Evolutionary conservation across 1,140 invertebrate genomes (phyloP), one percentile per base, ranked within the genome.

Genomic region (Octopus sinensis): DNA sequence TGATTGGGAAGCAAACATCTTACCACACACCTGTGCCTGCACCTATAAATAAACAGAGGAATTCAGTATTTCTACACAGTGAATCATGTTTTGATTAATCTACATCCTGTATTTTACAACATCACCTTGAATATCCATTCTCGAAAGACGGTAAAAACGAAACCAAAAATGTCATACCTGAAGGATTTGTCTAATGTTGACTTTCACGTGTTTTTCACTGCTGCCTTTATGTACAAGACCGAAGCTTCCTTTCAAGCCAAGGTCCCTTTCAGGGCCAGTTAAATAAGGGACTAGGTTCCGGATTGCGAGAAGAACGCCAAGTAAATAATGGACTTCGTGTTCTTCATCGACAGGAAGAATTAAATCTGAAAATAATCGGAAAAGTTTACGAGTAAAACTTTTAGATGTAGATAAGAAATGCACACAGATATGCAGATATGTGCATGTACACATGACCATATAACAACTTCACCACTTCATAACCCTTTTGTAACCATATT

Each of bases 241-340:
- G 86, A 91, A 90, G 83, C 90, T 92, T 79, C 90, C 90, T 83
- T 89, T 90, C 76, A 91, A 81, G 54, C 86, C 87, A 53, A 86
- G 85, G 10, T 54, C 73, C 78, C 52, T 71, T 43, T 79, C 80
- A 13, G 78, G 78, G 10, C 12, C 76, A 53, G 82, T 82, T n/a
- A 93, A 82, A 81, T 93, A 91, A 3, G 93, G 93, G 62, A 95
- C 85, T 68, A 95, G 89, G 71, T 93, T 89, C 82, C 93, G 91
- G 71, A 95, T 84, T 85, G 94, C 93, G 68, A 94, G 92, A 71
- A 95, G 91, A 73, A 93, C 92, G 77, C 94, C 94, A 53, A 94
- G 91, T 62, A 95, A 88, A n/a, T 82, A 81, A 80, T 86, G 84
- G n/a, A 91, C 90, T 83, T 92, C 90, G 84, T 90, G 89, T 77